These are phyloP conservation scores for Euleptes europaea DNA, from an alignment of 2,113 vertebrate genomes.

Conservation along the genomic window DNA sequence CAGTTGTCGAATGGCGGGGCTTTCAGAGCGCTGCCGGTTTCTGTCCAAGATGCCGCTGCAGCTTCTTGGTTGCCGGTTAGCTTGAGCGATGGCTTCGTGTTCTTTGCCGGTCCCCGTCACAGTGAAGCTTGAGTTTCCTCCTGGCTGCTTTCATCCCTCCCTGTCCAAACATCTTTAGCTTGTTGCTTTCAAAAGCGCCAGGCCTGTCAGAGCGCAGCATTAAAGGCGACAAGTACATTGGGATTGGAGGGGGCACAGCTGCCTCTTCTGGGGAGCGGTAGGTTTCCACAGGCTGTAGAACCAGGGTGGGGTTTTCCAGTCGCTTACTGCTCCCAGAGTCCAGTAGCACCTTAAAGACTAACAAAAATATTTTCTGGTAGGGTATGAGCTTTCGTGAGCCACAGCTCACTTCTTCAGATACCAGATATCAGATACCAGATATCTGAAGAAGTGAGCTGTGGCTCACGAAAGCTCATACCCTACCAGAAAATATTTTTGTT, in stretches of 20 bases:
- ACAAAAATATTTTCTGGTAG: too few species aligned
- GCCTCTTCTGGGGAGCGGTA: background rate
- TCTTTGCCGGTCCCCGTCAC: background rate
- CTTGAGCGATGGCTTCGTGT: fast-evolving
- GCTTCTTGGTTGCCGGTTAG: background rate
- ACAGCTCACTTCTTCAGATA: too few species aligned
- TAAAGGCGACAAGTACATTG: background rate
- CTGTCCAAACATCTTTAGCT: background rate
- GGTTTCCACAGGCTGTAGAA: background rate
- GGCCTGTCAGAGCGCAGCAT: background rate
- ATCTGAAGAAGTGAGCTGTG: too few species aligned
- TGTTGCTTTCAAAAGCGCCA: background rate
- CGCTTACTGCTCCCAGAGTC: too few species aligned
- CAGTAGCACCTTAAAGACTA: too few species aligned
- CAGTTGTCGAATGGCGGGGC: background rate
- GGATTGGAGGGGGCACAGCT: too few species aligned
- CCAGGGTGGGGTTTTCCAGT: fast-evolving
- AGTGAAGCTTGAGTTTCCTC: too few species aligned
- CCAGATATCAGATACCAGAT: too few species aligned
- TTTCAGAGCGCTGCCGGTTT: background rate
- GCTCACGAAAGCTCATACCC: too few species aligned
- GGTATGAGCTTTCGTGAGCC: too few species aligned
- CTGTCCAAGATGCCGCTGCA: background rate
- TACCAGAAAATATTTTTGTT: too few species aligned
- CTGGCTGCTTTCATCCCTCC: background rate